phyloP scores from a whole-genome alignment of 2,888 invertebrate genomes.

The Stictocephala bisonia region DNA sequence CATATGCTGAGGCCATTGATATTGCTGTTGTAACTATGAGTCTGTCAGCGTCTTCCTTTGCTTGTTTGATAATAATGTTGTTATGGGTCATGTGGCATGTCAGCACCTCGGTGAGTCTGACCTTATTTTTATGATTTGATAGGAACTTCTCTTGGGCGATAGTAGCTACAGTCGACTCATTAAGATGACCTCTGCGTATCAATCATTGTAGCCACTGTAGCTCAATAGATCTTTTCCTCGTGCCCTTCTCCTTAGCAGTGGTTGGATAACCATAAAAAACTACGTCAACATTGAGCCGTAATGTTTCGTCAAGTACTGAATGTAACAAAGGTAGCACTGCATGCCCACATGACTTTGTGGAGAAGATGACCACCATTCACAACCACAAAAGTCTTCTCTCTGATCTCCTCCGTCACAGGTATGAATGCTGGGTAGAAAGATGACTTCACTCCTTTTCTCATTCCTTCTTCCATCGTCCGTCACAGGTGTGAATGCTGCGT shows the following conservation, averaged over 20 bases:
- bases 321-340: slow-evolving; percentile 55
- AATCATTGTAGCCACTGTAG: too few species aligned
- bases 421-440: slow-evolving; percentile 44
- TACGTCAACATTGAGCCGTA: slow-evolving; percentile 52
- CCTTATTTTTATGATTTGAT: slow-evolving; percentile 54
- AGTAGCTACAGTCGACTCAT: slow-evolving; percentile 46
- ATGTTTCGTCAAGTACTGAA: slow-evolving; percentile 55
- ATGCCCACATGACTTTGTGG: slow-evolving; percentile 40
- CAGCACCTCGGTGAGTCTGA: slow-evolving; percentile 56
- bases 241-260: slow-evolving; percentile 30
- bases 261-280: slow-evolving; percentile 58
- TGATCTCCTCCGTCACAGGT: too few species aligned
- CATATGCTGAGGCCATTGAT: slow-evolving; percentile 41
- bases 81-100: slow-evolving; percentile 49
- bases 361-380: slow-evolving; percentile 20
- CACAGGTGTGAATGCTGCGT: slow-evolving; percentile 43
- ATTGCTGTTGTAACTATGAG: slow-evolving; percentile 53
- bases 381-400: slow-evolving; percentile 11
- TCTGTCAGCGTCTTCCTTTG: slow-evolving; percentile 57
- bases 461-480: too few species aligned
- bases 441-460: slow-evolving; percentile 51
- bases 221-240: too few species aligned
- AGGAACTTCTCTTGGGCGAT: slow-evolving; percentile 57
- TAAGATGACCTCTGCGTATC: too few species aligned
- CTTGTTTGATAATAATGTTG: slow-evolving; percentile 52